These are phyloP conservation scores for Fistularia commersonii DNA, from an alignment of 2,797 vertebrate genomes.

Conservation along the genomic window DNA sequence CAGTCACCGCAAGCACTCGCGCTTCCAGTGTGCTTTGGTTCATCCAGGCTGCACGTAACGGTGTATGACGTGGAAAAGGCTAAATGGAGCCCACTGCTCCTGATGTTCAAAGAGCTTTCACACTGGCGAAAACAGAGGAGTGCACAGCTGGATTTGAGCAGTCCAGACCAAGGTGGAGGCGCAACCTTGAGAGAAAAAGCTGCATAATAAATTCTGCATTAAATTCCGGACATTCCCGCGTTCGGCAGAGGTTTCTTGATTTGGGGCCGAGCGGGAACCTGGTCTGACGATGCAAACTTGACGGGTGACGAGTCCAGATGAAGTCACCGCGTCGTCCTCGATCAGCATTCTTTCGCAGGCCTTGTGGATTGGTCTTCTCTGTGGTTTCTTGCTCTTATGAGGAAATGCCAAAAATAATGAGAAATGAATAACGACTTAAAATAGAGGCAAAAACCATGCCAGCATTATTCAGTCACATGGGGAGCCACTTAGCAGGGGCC, in stretches of 20 bases:
- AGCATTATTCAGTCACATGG: neutral
- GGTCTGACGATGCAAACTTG: too few relatives aligned
- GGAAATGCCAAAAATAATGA: slow-evolving; percentile 37
- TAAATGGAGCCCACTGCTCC: slow-evolving; percentile 25
- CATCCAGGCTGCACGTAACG: slow-evolving; percentile 25
- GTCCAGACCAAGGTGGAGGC: too few relatives aligned
- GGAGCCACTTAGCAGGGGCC: too few relatives aligned
- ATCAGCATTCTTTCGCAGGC: neutral
- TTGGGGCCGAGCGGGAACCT: too few relatives aligned
- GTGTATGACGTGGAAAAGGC: slow-evolving; percentile 16
- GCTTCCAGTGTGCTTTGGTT: slow-evolving; percentile 30
- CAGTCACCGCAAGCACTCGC: slow-evolving; percentile 2
- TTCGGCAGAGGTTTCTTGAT: too few relatives aligned
- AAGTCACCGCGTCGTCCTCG: slow-evolving; percentile 50
- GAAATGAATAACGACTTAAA: slow-evolving; percentile 18
- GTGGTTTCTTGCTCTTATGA: slow-evolving; percentile 26
- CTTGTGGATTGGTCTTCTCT: neutral
- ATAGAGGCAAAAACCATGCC: slow-evolving; percentile 4
- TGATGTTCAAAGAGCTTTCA: neutral
- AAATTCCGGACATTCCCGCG: too few relatives aligned
- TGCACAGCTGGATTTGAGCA: too few relatives aligned
- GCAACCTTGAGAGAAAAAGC: too few relatives aligned
- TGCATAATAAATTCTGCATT: too few relatives aligned
- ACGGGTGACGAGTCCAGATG: slow-evolving; percentile 5
- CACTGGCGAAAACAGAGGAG: too few relatives aligned